Conservation (phyloP, 2,888 invertebrate species). For the Tetranychus piercei region DNA sequence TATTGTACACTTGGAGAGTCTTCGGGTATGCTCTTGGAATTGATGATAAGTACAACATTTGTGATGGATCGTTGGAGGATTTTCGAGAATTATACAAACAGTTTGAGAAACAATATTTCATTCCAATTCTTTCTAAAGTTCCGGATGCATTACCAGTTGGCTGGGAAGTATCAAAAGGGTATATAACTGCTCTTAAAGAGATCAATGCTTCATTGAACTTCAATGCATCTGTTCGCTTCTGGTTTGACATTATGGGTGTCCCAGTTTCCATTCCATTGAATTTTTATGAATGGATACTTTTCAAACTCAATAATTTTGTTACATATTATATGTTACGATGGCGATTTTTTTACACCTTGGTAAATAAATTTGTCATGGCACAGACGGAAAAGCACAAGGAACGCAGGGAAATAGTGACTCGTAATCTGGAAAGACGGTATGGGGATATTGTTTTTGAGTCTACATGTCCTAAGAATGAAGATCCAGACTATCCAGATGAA, state of each 20-base stretch:
- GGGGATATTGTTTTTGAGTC: not conserved
- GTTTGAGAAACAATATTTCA: not conserved
- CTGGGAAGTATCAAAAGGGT: not conserved
- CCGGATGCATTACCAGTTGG: not conserved
- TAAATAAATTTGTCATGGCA: not conserved
- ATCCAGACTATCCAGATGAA: not conserved
- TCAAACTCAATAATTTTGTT: not conserved
- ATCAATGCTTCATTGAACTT: not conserved
- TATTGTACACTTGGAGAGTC: not conserved
- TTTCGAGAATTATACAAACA: not conserved
- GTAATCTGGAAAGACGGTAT: not conserved
- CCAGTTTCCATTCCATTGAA: not conserved
- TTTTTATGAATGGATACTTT: not conserved
- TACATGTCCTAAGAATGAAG: not conserved
- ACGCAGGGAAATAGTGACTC: not conserved
- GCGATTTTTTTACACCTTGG: not conserved
- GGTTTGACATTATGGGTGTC: not conserved
- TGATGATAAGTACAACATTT: not conserved
- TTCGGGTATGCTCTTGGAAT: not conserved
- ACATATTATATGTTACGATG: not conserved
- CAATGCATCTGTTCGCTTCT: not conserved
- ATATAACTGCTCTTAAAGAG: not conserved
- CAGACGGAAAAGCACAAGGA: not conserved
- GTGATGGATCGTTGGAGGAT: not conserved
- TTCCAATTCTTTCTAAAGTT: not conserved